Base-by-base conservation (phyloP, 2,113 vertebrate genomes). In the Vidua macroura region DNA sequence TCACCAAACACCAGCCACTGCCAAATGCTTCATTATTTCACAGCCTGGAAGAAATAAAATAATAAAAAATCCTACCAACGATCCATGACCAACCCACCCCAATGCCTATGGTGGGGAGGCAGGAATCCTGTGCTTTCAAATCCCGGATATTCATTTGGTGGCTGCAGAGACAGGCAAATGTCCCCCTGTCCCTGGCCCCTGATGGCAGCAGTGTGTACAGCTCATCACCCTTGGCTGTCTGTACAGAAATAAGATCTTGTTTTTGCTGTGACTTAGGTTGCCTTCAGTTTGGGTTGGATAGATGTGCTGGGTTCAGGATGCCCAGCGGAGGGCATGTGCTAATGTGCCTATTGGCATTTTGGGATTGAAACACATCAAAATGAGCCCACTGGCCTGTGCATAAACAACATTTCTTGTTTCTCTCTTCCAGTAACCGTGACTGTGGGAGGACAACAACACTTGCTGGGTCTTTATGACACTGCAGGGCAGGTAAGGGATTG, bases 381-480 rank as follows among this genome's bases (percentile, higher is more conserved):
- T 55, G 31, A 83, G 31, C 37, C 55, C 74, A 49, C 18, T 70
- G 69, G 24, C 7, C 74, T 70, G 58, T 76, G 52, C 56, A 91
- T 66, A 44, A 88, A 76, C 28, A 56, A 17, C 30, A 80, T 75
- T 53, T 96, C 60, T 74, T 82, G 15, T 86, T 97, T 94, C 91
- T 97, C 69, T 97, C 63, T 93, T 92, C 58, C 97, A 99, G 98
- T 99, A 91, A 99, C 98, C 22, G 98, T 99, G 95, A 98, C 98
- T 9, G 98, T 99, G 79, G 98, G 98, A 97, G 98, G 98, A 93
- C 98, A 98, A 59, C 98, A 99, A 63, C 98, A 99, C 62, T 96
- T 99, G 95, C 97, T 99, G 79, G 98, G 98, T 79, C 98, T 99
- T 46, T 99, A 98, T 59, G 98, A 99, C 96, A 99, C 98, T 4